These are phyloP conservation scores for Sitodiplosis mosellana DNA, from an alignment of 1,140 invertebrate genomes.

Conservation along the genomic window DNA sequence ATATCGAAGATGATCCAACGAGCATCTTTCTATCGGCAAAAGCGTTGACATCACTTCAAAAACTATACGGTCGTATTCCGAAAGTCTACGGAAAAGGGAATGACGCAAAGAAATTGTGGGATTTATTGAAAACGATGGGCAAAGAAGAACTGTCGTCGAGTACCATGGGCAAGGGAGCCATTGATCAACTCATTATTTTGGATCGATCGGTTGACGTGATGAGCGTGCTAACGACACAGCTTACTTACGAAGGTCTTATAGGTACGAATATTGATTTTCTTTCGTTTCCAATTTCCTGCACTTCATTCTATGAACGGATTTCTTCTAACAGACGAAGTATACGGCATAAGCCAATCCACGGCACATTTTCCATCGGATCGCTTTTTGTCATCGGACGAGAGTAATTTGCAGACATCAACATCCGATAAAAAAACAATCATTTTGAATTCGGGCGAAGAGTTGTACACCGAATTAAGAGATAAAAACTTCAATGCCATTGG, in stretches of 20 bases:
- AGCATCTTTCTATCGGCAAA: constrained; percentile 75
- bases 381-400: constrained; percentile 50
- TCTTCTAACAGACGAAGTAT: constrained; percentile 42
- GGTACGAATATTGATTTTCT: constrained; percentile 77
- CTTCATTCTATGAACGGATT: background rate
- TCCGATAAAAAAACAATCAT: constrained; percentile 66
- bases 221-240: constrained; percentile 79
- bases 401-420: constrained; percentile 30
- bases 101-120: constrained; percentile 73
- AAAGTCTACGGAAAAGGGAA: constrained; percentile 79
- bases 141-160: constrained; percentile 41
- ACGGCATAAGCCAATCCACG: constrained; percentile 39
- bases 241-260: constrained; percentile 94
- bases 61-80: constrained; percentile 75
- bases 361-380: constrained; percentile 70
- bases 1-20: constrained; percentile 75
- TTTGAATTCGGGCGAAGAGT: constrained; percentile 76
- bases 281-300: constrained; percentile 25
- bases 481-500: constrained; percentile 89
- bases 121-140: constrained; percentile 63
- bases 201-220: constrained; percentile 84
- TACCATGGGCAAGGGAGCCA: constrained; percentile 32
- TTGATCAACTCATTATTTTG: constrained; percentile 76
- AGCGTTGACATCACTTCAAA: constrained; percentile 69
- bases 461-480: constrained; percentile 79